Evolutionary conservation across 2,888 invertebrate genomes (phyloP).

Genomic region (Caenorhabditis becei): DNA sequence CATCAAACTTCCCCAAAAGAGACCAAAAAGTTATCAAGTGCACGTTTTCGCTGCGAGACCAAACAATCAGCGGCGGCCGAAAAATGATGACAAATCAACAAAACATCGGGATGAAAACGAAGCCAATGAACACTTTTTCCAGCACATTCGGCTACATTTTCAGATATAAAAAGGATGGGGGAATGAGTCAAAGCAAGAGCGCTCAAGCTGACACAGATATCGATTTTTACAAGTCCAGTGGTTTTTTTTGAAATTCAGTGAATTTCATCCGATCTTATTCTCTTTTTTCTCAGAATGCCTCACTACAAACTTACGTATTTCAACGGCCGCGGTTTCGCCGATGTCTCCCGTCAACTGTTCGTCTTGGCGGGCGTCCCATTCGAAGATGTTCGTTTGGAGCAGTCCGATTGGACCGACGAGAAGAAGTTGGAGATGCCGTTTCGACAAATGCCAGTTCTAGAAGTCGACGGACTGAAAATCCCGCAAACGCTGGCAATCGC

Average conservation of each 20-base stretch:
- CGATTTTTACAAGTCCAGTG: no score
- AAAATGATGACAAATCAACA: conserved; percentile 1
- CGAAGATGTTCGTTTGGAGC: conserved; percentile 40
- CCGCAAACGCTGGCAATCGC: conserved; percentile 65
- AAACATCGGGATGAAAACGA: not conserved
- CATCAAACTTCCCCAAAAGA: no score
- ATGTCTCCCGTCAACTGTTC: conserved; percentile 56
- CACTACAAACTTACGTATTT: conserved; percentile 62
- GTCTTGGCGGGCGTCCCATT: conserved; percentile 40
- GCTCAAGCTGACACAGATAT: no score
- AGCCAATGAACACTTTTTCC: not conserved
- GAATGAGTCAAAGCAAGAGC: no score
- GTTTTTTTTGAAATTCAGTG: not conserved
- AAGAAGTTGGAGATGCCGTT: conserved; percentile 38
- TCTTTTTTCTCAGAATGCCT: not conserved
- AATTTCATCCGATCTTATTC: not conserved
- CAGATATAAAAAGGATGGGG: not conserved
- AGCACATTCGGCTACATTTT: conserved; percentile 1
- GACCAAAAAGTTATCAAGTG: no score
- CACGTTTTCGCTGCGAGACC: not conserved
- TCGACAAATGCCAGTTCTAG: conserved; percentile 60
- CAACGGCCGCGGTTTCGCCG: conserved; percentile 46
- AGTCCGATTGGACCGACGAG: conserved; percentile 34
- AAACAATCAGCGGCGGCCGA: not conserved
- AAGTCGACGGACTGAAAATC: conserved; percentile 61